Conservation (phyloP, 1,140 invertebrate species). For the Drosophila novamexicana region DNA sequence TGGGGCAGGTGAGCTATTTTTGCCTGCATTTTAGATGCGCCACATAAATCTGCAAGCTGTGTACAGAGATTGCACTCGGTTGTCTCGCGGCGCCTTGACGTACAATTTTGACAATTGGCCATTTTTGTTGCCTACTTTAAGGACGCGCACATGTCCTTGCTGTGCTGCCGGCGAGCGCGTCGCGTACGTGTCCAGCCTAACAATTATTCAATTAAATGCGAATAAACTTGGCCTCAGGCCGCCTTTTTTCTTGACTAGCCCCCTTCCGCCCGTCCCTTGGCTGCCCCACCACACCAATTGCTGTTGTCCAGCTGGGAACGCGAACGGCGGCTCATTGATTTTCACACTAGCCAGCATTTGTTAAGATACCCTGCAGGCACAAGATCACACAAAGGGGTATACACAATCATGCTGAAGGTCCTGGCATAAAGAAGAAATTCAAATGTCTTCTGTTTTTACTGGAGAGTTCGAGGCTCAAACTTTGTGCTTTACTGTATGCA, state of each 20-base stretch:
- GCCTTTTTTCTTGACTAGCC: conserved; percentile 23
- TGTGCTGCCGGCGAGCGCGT: conserved; percentile 4
- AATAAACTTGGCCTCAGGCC: conserved; percentile 63
- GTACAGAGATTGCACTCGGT: conserved; percentile 42
- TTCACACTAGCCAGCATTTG: conserved; percentile 50
- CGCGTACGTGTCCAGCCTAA: conserved; percentile 67
- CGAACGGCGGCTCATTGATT: conserved; percentile 43
- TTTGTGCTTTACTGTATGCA: too few relatives aligned
- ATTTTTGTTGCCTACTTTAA: conserved; percentile 49
- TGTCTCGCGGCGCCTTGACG: conserved; percentile 39
- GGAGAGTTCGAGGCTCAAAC: too few relatives aligned
- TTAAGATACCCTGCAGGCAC: conserved; percentile 28
- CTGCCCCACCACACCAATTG: too few relatives aligned
- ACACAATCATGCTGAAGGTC: too few relatives aligned
- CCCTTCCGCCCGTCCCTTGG: too few relatives aligned
- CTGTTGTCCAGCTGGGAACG: conserved; percentile 28
- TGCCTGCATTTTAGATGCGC: conserved; percentile 54
- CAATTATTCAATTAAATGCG: conserved; percentile 84
- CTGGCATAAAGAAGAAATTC: too few relatives aligned
- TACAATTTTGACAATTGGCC: background rate
- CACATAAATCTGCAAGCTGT: conserved; percentile 60
- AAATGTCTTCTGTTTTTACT: too few relatives aligned
- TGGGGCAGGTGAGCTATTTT: background rate
- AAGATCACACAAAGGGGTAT: background rate
- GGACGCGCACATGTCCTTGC: background rate